phyloP scores from a whole-genome alignment of 2,113 vertebrate genomes.

The Oncorhynchus nerka region DNA sequence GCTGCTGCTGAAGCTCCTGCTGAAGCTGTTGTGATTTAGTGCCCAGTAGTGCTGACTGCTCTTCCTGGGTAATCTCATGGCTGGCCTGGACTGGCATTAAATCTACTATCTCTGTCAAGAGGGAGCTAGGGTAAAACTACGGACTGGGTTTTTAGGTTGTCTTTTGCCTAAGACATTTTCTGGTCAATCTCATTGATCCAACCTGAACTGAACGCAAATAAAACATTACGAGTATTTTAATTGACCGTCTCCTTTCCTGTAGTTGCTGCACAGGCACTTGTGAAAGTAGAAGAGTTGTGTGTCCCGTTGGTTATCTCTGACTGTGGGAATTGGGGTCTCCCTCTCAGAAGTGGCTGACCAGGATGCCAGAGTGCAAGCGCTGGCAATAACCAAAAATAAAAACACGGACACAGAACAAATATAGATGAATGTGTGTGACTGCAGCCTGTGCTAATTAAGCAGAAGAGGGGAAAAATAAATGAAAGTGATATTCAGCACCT shows the following conservation, averaged over 20 bases:
- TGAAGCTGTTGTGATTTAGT: slow-evolving; percentile 53
- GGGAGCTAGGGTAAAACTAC: slow-evolving; percentile 2
- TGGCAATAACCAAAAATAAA: slow-evolving; percentile 6
- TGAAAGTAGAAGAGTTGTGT: too few relatives aligned
- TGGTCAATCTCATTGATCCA: too few relatives aligned
- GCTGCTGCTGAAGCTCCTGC: slow-evolving; percentile 38
- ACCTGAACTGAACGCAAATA: too few relatives aligned
- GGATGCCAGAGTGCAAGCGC: not conserved
- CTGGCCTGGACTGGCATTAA: slow-evolving; percentile 42
- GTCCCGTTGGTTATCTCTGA: too few relatives aligned
- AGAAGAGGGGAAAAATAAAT: slow-evolving; percentile 11
- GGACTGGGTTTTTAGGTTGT: not conserved
- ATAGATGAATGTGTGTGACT: not conserved
- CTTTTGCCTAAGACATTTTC: not conserved
- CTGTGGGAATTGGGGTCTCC: too few relatives aligned
- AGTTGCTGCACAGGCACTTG: too few relatives aligned
- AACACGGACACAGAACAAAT: not conserved
- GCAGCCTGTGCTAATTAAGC: not conserved
- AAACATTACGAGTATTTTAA: too few relatives aligned
- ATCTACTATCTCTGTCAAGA: slow-evolving; percentile 20
- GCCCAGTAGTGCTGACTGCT: slow-evolving; percentile 44
- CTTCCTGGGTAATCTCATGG: slow-evolving; percentile 54
- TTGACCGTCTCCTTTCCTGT: too few relatives aligned
- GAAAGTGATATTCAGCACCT: slow-evolving; percentile 32
- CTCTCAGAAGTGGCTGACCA: not conserved